Percentiles rank a stretch among this genome's conserved stretches.
phyloP scores from a whole-genome alignment of 2,797 vertebrate genomes.

The Peromyscus eremicus region DNA sequence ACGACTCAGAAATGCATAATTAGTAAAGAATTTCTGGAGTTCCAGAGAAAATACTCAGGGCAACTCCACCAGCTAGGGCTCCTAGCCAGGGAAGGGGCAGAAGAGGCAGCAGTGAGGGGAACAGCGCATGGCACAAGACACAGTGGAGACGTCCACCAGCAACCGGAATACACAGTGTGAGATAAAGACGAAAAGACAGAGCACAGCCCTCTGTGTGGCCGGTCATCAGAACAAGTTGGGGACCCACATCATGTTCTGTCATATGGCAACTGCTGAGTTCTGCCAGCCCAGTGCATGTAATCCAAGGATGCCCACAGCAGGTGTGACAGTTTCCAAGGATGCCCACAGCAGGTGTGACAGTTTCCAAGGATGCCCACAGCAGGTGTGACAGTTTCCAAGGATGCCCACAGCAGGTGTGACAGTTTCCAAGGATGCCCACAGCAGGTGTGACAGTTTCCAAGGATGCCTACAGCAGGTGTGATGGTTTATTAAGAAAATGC shows the following conservation, averaged over 20 bases:
- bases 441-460: rapidly evolving
- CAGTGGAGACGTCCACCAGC: rapidly evolving
- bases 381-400: neutral
- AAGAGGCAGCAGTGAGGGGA: neutral
- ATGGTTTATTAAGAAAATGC: neutral
- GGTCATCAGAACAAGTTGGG: neutral
- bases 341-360: rapidly evolving
- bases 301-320: neutral
- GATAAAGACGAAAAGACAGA: neutral
- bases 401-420: rapidly evolving
- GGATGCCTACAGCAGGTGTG: rapidly evolving
- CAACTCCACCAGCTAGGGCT: rapidly evolving
- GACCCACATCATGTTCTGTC: neutral
- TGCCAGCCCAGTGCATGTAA: neutral
- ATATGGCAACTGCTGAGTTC: rapidly evolving
- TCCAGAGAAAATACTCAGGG: neutral
- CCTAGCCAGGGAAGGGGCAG: rapidly evolving
- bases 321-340: neutral
- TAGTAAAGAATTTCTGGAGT: neutral
- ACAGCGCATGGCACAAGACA: too few relatives aligned
- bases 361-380: rapidly evolving
- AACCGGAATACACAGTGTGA: rapidly evolving
- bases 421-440: neutral
- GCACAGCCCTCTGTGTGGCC: neutral
- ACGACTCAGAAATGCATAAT: neutral